A percentile compares a stretch with the other conserved stretches of the same genome.
Conservation (phyloP, 2,113 vertebrate species). For the Platycercus adscitus region DNA sequence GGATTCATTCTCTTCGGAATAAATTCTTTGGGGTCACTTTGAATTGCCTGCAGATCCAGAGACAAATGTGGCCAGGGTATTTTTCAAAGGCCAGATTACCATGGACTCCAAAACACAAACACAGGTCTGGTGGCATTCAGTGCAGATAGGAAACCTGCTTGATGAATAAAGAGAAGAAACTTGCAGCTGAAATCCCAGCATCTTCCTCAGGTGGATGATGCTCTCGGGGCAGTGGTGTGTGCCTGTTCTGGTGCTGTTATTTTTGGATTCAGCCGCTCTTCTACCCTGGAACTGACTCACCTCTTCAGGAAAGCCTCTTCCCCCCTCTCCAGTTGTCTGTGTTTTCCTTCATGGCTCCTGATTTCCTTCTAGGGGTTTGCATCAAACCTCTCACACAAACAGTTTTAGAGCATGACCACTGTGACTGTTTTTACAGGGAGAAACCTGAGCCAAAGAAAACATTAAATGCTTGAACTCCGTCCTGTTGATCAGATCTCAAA, state of each 20-base stretch:
- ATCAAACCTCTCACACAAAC: not conserved
- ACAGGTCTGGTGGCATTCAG: not conserved
- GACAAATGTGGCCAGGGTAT: not conserved
- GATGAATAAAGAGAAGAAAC: not conserved
- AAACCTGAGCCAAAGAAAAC: slow-evolving; percentile 18
- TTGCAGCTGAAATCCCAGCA: accelerated
- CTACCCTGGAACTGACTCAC: slow-evolving; percentile 54
- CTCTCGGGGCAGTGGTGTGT: accelerated
- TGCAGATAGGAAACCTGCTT: not conserved
- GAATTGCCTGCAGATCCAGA: not conserved
- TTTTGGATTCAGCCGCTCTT: not conserved
- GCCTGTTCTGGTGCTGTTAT: not conserved
- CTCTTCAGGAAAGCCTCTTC: slow-evolving; percentile 37
- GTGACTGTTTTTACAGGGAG: not conserved
- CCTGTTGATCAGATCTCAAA: not conserved
- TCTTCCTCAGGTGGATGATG: not conserved
- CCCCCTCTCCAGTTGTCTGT: not conserved
- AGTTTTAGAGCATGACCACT: not conserved
- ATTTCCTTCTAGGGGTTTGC: slow-evolving; percentile 31
- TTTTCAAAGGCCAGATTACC: not conserved
- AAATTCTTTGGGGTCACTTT: not conserved
- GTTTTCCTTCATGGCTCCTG: not conserved
- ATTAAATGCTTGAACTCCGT: not conserved
- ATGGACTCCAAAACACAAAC: not conserved
- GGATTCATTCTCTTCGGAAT: not conserved